A percentile compares a stretch with the other conserved stretches of the same genome.
phyloP scores from a whole-genome alignment of 2,888 invertebrate genomes.

The Eristalis pertinax region DNA sequence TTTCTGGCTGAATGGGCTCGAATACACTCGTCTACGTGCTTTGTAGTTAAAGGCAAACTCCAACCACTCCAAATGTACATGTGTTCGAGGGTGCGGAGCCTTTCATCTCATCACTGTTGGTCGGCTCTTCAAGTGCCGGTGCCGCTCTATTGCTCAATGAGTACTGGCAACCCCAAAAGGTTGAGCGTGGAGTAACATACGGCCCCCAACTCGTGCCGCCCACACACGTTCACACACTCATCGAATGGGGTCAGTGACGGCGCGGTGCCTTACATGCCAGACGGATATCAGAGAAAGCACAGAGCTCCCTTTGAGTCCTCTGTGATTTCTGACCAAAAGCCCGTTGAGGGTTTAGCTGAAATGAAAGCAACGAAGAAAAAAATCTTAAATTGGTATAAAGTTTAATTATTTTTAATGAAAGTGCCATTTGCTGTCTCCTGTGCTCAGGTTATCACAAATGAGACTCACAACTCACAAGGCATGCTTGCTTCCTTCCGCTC shows the following conservation, averaged over 20 bases:
- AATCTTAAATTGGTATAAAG: neutral
- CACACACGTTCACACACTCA: neutral
- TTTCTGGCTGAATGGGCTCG: conserved; percentile 39
- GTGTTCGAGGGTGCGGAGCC: neutral
- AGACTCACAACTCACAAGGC: neutral
- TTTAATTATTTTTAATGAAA: conserved; percentile 8
- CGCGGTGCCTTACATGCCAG: neutral
- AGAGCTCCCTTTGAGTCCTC: conserved; percentile 5
- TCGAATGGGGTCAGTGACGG: conserved; percentile 8
- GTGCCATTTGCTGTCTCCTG: neutral
- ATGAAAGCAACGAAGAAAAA: neutral
- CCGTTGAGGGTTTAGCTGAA: neutral
- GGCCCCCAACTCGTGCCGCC: neutral
- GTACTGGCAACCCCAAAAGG: conserved; percentile 16
- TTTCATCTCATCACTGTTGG: conserved; percentile 28
- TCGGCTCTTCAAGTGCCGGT: conserved; percentile 35
- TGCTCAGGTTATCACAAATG: neutral
- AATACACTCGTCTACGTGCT: conserved; percentile 35
- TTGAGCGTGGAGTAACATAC: conserved; percentile 19
- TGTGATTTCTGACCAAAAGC: conserved; percentile 5
- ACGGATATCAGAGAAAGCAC: neutral
- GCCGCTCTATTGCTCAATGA: neutral
- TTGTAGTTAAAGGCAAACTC: conserved; percentile 38
- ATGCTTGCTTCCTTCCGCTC: neutral
- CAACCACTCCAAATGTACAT: conserved; percentile 14